Base-by-base conservation (phyloP, 2,797 vertebrate species). In the Huso huso region DNA sequence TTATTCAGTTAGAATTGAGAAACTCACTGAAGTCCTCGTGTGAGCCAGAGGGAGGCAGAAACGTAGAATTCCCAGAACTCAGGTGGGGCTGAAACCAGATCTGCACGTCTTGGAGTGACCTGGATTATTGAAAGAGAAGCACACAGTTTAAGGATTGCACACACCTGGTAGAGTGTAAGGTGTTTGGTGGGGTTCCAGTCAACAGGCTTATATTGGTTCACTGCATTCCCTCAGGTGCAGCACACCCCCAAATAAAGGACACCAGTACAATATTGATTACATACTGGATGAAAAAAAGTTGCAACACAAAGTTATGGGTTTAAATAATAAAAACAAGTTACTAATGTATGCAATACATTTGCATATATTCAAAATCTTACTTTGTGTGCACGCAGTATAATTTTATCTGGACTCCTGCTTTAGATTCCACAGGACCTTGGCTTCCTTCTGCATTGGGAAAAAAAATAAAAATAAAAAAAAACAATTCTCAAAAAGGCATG, bases 351-450 rank as follows among this genome's bases (percentile, higher is more conserved):
- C 37, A 37, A 37, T 5, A 0, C 37, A 37, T 37, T 37, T 37
- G 51, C 11, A 61, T 66, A 88, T 89, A 89, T 76, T 90, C 89
- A 8, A 62, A 23, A 75, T 8, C 95, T 92, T 81, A 99, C 96
- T 98, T 99, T 63, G 97, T 97, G 80, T 99, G 97, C 66, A 99
- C 95, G 74, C 97, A 99, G 81, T 95, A 99, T 59, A 99, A 93
- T 78, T 98, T 98, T 80, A 99, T 98, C 75, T 97, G 92, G 71
- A 98, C 95, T 1, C 94, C 95, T 0, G 93, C 93, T 69, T 92
- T 92, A 6, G 93, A 95, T 72, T 95, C 95, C 15, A 92, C 77
- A 10, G 86, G 77, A 76, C 95, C 95, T 59, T 94, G 93, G 66
- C 77, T 73, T 66, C 93, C 93, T 75, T 98, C 97, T 99, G 82